Evolutionary conservation across 2,888 invertebrate species (phyloP).

Genomic region (Mimas tiliae): DNA sequence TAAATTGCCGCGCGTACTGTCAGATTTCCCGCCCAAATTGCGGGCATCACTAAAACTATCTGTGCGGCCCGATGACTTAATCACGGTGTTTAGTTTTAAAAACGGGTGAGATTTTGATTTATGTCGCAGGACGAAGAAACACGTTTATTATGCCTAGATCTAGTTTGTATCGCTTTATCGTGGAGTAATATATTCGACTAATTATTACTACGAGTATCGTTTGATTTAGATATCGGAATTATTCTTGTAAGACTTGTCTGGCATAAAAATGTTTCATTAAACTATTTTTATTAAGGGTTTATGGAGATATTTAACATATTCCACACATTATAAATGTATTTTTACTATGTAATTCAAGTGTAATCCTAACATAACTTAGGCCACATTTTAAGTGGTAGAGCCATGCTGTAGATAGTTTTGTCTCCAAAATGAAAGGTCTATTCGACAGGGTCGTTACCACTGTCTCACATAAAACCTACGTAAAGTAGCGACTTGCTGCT

Average conservation of each 20-base stretch:
- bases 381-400: too few relatives aligned
- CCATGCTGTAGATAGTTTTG: too few relatives aligned
- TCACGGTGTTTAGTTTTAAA: slow-evolving; percentile 50
- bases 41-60: slow-evolving; percentile 46
- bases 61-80: slow-evolving; percentile 43
- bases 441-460: too few relatives aligned
- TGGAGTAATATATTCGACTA: slow-evolving; percentile 21
- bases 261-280: slow-evolving; percentile 6
- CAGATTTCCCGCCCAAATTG: neutral
- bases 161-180: slow-evolving; percentile 15
- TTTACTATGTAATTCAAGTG: too few relatives aligned
- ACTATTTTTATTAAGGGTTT: neutral
- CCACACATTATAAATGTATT: too few relatives aligned
- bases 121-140: slow-evolving; percentile 45
- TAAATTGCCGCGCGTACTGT: neutral
- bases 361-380: too few relatives aligned
- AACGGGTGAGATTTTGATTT: slow-evolving; percentile 48
- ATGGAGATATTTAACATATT: too few relatives aligned
- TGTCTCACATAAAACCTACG: too few relatives aligned
- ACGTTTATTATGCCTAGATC: slow-evolving; percentile 25
- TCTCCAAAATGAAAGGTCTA: too few relatives aligned
- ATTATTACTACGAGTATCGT: slow-evolving; percentile 11
- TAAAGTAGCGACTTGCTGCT: too few relatives aligned
- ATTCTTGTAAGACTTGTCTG: slow-evolving; percentile 17
- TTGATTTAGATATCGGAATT: slow-evolving; percentile 10